phyloP scores from a whole-genome alignment of 2,797 vertebrate species.

The Argentina silus region DNA sequence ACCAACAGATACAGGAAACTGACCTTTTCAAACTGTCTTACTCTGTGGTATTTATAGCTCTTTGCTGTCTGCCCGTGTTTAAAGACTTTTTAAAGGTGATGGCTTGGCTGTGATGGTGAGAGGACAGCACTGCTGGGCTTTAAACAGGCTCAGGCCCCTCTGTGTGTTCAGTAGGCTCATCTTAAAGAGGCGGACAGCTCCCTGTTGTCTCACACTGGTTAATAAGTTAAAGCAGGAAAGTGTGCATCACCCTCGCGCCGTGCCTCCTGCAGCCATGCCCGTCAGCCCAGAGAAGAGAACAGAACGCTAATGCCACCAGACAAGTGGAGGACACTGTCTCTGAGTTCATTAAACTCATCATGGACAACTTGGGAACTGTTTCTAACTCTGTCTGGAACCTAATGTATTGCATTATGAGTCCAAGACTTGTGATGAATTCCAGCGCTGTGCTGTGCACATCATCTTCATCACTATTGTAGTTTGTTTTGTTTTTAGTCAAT shows the following conservation, averaged over 20 bases:
- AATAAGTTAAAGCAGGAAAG: neutral
- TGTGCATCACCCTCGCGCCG: no score
- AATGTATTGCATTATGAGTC: neutral
- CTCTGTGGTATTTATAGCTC: constrained; percentile 44
- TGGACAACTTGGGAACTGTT: neutral
- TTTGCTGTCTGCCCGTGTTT: constrained; percentile 27
- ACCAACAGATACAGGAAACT: constrained; percentile 17
- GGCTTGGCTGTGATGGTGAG: constrained; percentile 29
- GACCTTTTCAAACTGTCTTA: constrained; percentile 57
- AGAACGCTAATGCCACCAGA: no score
- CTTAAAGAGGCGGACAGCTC: constrained; percentile 47
- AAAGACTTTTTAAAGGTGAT: constrained; percentile 34
- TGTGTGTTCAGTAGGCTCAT: constrained; percentile 32
- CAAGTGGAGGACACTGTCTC: neutral
- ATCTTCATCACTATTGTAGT: neutral
- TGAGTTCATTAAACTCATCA: neutral
- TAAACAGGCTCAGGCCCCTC: constrained; percentile 42
- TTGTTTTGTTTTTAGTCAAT: neutral
- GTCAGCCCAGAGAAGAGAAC: neutral
- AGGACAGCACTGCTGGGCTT: constrained; percentile 45
- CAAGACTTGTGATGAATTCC: neutral
- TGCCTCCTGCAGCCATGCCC: neutral
- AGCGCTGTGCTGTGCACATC: neutral
- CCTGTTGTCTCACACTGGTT: neutral
- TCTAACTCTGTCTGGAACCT: neutral